These are phyloP conservation scores for Eudyptes chrysolophus DNA, from an alignment of 2,113 vertebrate species.

Conservation along the genomic window DNA sequence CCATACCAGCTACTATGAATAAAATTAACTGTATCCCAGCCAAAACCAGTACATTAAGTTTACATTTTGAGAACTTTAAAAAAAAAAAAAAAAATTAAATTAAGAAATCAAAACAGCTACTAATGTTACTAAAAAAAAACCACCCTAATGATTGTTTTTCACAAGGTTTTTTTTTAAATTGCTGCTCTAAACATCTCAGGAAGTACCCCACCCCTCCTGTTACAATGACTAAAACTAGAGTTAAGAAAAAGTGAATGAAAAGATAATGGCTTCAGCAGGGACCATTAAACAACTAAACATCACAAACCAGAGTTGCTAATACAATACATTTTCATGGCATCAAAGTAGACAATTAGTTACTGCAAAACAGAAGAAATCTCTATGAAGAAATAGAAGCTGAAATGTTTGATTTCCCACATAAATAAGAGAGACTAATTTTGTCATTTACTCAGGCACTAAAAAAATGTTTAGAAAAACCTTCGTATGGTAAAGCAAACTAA, in stretches of 20 bases:
- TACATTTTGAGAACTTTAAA: not conserved
- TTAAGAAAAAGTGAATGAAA: not conserved
- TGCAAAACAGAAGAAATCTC: not conserved
- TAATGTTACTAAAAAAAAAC: not conserved
- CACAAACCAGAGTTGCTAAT: not conserved
- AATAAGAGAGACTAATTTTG: not conserved
- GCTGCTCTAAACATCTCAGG: not conserved
- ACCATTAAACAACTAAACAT: not conserved
- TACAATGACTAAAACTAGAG: not conserved
- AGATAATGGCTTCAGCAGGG: not conserved
- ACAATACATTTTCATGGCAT: not conserved
- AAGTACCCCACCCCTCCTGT: not conserved
- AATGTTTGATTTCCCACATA: not conserved
- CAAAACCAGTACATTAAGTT: not conserved
- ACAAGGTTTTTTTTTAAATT: not conserved
- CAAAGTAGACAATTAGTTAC: conserved; percentile 14
- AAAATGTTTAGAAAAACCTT: conserved; percentile 50
- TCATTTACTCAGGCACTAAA: not conserved
- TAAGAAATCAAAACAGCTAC: not conserved
- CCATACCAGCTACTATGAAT: not conserved
- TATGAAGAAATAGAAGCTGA: conserved; percentile 3
- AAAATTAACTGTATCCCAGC: not conserved
- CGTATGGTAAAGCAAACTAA: conserved; percentile 35
- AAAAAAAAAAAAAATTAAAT: not conserved
- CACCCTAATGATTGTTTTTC: not conserved